Base-by-base conservation (phyloP, 2,888 invertebrate species). In the Pterostichus niger region DNA sequence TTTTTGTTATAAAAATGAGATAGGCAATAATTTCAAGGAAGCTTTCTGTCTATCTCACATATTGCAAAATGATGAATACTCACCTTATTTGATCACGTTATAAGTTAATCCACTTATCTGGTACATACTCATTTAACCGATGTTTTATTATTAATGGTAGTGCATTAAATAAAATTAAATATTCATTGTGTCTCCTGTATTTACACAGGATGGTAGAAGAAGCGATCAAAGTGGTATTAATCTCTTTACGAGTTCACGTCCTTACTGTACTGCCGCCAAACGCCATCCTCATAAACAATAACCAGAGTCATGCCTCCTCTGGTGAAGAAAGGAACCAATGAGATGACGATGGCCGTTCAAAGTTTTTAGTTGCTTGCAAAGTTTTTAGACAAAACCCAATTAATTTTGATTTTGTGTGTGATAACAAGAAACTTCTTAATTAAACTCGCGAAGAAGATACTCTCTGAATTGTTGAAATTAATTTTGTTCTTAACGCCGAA, bases 361-460 rank as follows among this genome's bases (percentile, higher is more conserved):
- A 80, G 80, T 80, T 80, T 68, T 68, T 80, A 71, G 54, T 56
- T 77, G 54, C 77, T 35, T 10, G 13, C 33, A 31, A n/a, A 40
- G 52, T 10, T 15, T 54, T 54, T 13, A 68, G 31, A 49, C 68
- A 52, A 68, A 80, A 52, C 44, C 52, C 73, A 82, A 82, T 82
- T 82, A 82, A 82, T 82, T 82, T 56, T 73, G 82, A 82, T 82
- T 82, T 59, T 73, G 56, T 56, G 56, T 56, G 24, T 82, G 82
- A 82, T 82, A 82, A 73, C 73, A 52, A 68, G 80, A 44, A 73
- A 82, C 73, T 82, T 75, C 59, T 82, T 82, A 82, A 82, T 82
- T 81, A 81, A 81, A 71, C 54, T 81, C 81, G 11, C 9, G 7
- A 46, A 68, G 59, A 78, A 73, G 71, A 71, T 71, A 71, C 71